Base-by-base conservation (phyloP, 2,113 vertebrate genomes). In the Oncorhynchus gorbuscha region DNA sequence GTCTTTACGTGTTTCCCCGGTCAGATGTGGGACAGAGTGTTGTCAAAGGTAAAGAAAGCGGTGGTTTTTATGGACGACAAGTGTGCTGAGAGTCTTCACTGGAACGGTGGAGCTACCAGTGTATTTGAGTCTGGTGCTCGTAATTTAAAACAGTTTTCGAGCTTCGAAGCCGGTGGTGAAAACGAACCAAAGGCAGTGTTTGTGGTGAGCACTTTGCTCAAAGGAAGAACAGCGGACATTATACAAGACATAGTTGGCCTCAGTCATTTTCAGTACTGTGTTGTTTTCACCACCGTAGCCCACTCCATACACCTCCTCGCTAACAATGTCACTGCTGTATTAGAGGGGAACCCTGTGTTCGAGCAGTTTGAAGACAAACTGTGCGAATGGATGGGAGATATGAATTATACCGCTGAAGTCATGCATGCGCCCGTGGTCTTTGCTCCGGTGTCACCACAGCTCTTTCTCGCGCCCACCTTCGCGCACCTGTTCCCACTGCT, bases 371-470 rank as follows among this genome's bases (percentile, higher is more conserved):
- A 97, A 72, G 97, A 97, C 74, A 94, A 94, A 80, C 88, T 99
- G 20, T 94, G 95, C 71, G 94, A 95, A 69, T 99, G 97, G 97
- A 98, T 99, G 96, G 96, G 94, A 0, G 94, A 94, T 80, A 92
- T 94, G 93, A 95, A 95, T 86, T 93, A 92, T 84, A 96, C 94
- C 0, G 96, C 95, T 0, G 95, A 96, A 71, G 94, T 99, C 72
- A 72, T 93, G 75, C 90, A 96, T 3, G 86, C 85, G 0, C 91
- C 95, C 0, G 49, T 96, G 71, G 84, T 95, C 9, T 90, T 98
- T 59, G 93, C 95, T 0, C 93, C 94, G 0, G 71, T 94, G 0
- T 93, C 94, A 0, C 88, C 93, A 5, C 93, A 96, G 77, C 89
- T 99, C 0, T 90, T 96, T 13, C 70, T 97, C 45, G 77, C 93